Evolutionary conservation across 2,888 invertebrate genomes (phyloP), one percentile per base, ranked within the genome.

Genomic region (Ectropis crepuscularia): DNA sequence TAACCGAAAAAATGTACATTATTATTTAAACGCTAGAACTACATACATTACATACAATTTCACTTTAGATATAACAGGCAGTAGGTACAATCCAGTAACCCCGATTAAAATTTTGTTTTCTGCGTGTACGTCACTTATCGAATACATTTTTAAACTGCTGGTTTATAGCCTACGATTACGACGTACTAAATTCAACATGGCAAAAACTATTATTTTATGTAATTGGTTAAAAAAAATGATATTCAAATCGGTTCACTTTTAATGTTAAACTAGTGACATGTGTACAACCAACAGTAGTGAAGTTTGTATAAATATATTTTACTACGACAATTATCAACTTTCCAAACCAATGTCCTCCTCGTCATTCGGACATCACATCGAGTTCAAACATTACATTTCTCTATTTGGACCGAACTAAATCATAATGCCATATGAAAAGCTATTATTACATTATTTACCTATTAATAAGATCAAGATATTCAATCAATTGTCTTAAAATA

Each of bases 1-100:
- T 88, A 90, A 90, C 82, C 84, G 80, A 90, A 91, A 57, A 82
- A 91, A 90, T 89, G 85, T 92, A 91, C 91, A 90, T 86, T 86
- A 81, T 84, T 81, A 78, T 82, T 87, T 85, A 83, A 87, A 81
- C 51, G 28, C 51, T 85, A 78, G 80, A 86, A 90, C 88, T 87
- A 86, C 83, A 50, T 53, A 43, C 57, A 58, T 84, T 86, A 88
- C 84, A 85, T 82, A 85, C 81, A 82, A 82, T 81, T 82, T 84
- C 78, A 83, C 75, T 65, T 64, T 77, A 73, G 77, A 82, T 79
- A 76, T 84, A 88, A 86, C 87, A 89, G 84, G 83, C 81, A 82
- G 79, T 79, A 70, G 63, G 63, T 76, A 79, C 73, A 69, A 61
- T 71, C 51, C 72, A 75, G 70, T 74, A 73, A 73, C 73, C 69